These are phyloP conservation scores for Anastatus disparis DNA, from an alignment of 1,140 invertebrate species.

Conservation along the genomic window DNA sequence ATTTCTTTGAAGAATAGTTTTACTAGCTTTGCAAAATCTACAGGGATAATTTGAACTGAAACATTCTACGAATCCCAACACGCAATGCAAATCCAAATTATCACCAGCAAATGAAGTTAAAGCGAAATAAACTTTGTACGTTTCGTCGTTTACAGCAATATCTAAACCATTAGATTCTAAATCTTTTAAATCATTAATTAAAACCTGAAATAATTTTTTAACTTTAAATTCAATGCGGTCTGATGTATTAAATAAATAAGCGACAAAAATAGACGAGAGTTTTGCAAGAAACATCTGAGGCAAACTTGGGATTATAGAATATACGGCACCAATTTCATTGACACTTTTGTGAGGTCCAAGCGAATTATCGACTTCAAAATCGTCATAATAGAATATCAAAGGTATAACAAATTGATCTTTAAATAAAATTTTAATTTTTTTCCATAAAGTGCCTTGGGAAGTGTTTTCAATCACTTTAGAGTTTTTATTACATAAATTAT, in stretches of 20 bases:
- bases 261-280: conserved; percentile 41
- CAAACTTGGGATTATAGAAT: conserved; percentile 38
- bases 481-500: too few species aligned
- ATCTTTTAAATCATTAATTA: conserved; percentile 35
- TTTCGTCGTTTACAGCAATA: conserved; percentile 29
- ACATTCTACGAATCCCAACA: background rate
- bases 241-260: conserved; percentile 34
- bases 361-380: conserved; percentile 39
- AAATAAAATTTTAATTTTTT: conserved; percentile 29
- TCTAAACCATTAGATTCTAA: conserved; percentile 42
- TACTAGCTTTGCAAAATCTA: background rate
- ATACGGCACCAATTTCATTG: conserved; percentile 40
- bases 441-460: conserved; percentile 40
- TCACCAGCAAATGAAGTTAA: background rate
- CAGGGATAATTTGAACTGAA: background rate
- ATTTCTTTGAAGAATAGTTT: background rate
- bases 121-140: background rate
- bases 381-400: conserved; percentile 42
- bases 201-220: conserved; percentile 37
- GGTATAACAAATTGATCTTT: conserved; percentile 36
- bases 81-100: background rate
- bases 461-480: background rate
- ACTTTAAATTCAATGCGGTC: conserved; percentile 26
- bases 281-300: conserved; percentile 14
- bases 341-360: conserved; percentile 22